Base-by-base conservation (phyloP, 2,797 vertebrate genomes). In the Serranus cabrilla region DNA sequence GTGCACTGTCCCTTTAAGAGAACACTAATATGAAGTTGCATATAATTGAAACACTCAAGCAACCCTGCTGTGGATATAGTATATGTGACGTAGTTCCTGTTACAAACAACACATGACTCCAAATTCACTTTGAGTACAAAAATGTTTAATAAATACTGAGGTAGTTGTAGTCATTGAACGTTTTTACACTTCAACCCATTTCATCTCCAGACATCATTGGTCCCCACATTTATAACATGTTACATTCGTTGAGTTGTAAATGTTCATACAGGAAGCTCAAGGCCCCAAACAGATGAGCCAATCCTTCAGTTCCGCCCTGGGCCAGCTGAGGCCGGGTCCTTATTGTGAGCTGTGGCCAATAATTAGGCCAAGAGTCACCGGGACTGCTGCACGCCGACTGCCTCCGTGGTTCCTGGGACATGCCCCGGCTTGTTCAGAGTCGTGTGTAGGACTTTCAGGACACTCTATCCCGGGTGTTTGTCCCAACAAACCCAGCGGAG, bases 91-190 rank as follows among this genome's bases (percentile, higher is more conserved):
- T 34, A 34, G 5, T 34, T 34, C 5, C 7, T 34, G 34, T 34
- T 34, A 34, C 34, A 34, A 34, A 34, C 34, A 34, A 34, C 34
- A 34, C 34, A 34, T 34, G 34, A 34, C 34, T 34, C 34, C 34
- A 34, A 34, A 34, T 34, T 6, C 34, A 34, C 13, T 40, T 76
- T 11, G n/a, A 45, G 56, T 86, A 91, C 18, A 86, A 81, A 76
- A 58, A 40, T 25, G 6, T 90, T 93, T 93, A 93, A 91, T 93
- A 93, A 93, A 93, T 93, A 93, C 76, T 87, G 92, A 93, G 92
- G 92, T 93, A 93, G 92, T 71, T 76, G 77, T 27, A 75, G 39
- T 79, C 61, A 80, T 64, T 65, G 31, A 50, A 67, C 37, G 39
- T 54, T 81, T 34, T 84, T 74, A 88, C 73, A 90, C 49, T 71